Percentiles rank a stretch among this genome's conserved stretches.
Conservation (phyloP, 2,113 vertebrate genomes). For the Trochalopteron elliotii region DNA sequence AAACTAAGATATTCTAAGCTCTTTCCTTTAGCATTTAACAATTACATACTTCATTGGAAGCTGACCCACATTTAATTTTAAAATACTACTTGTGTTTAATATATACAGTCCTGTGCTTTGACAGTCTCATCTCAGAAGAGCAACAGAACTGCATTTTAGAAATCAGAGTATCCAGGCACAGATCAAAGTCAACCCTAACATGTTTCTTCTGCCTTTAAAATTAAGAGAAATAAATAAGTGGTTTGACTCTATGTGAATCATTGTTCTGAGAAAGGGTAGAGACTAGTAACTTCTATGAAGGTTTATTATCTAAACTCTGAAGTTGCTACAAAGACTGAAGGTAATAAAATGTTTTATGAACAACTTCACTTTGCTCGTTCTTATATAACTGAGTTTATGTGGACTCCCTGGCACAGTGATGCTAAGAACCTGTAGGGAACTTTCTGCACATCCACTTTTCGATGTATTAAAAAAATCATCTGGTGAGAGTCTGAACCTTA, state of each 20-base stretch:
- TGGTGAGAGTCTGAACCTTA: not conserved
- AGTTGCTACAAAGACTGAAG: constrained; percentile 60
- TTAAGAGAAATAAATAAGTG: constrained; percentile 35
- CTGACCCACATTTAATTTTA: constrained; percentile 36
- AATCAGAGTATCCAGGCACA: not conserved
- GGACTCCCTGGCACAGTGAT: constrained; percentile 40
- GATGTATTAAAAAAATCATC: constrained; percentile 23
- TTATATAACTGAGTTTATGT: constrained; percentile 66
- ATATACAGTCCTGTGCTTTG: not conserved
- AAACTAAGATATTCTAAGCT: constrained; percentile 48
- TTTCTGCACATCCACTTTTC: constrained; percentile 30
- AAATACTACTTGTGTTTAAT: not conserved
- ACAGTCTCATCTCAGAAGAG: not conserved
- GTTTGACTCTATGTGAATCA: constrained; percentile 39
- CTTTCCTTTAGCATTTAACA: constrained; percentile 38
- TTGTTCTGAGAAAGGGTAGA: constrained; percentile 58
- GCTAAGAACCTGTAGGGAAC: constrained; percentile 57
- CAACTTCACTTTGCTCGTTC: constrained; percentile 58
- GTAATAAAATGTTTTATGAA: constrained; percentile 75
- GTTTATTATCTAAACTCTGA: constrained; percentile 72
- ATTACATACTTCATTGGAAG: constrained; percentile 17
- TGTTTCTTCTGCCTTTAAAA: constrained; percentile 29
- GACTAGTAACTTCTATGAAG: constrained; percentile 45
- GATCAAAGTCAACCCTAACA: not conserved
- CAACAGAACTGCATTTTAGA: not conserved